Base-by-base conservation (phyloP, 23 tunicate species). In the Styela clava region DNA sequence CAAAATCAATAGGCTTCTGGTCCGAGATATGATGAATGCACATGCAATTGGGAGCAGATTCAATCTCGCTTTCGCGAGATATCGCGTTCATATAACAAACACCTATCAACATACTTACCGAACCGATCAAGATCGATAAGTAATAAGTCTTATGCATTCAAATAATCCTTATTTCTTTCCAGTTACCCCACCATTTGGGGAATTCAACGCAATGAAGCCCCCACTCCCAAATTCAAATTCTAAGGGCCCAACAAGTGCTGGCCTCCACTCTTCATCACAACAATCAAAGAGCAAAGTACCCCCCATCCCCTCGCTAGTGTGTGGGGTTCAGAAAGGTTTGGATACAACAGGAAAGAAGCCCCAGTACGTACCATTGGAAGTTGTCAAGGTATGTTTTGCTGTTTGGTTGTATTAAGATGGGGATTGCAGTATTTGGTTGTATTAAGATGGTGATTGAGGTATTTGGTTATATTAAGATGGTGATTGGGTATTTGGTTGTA, bases 231-330 rank as follows among this genome's bases (percentile, higher is more conserved):
- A 22, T 7, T 44, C 56, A 5, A 12, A 7, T 44, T 44, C 56
- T 44, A 44, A 44, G 56, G 9, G 7, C 56, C 56, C 56, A 5
- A 5, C 56, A 12, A 44, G 56, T 44, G 56, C 9, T 12, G 56
- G 56, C 12, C 56, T 12, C 56, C 56, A 7, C 7, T 5, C 56
- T 5, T 7, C 56, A 12, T 5, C 56, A 44, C 12, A 7, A 44
- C 56, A 44, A 44, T 44, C 56, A 12, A 44, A 44, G 56, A 44
- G 56, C 12, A 65, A 65, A 73, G 51, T 73, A 1, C 97, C 97
- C 32, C 97, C 97, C 32, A 85, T 92, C 7, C 97, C 97, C 34
- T 86, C 97, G 2, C 74, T 92, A 79, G 88, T 92, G 2, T 74
- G 91, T 3, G 86, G 88, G n/a, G 64, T 79, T 52, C 90, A 83